Evolutionary conservation across 2,888 invertebrate species (phyloP).

Genomic region (Parascotia fuliginaria): DNA sequence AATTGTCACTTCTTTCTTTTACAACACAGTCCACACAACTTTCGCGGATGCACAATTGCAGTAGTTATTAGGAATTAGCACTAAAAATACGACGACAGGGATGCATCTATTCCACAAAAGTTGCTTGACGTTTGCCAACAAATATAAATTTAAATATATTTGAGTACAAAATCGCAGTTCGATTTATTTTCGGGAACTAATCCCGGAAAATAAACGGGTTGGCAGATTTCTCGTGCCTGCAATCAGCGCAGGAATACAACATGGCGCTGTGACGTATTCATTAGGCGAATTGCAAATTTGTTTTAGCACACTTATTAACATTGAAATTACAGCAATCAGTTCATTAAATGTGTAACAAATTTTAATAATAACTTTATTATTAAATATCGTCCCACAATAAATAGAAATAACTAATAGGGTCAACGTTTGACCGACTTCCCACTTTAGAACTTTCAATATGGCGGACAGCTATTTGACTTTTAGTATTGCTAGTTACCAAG

Average conservation of each 20-base stretch:
- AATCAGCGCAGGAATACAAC: slow-evolving; percentile 87
- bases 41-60: slow-evolving; percentile 86
- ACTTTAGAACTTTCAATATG: slow-evolving; percentile 82
- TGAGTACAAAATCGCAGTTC: slow-evolving; percentile 84
- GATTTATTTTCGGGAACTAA: slow-evolving; percentile 82
- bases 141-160: slow-evolving; percentile 83
- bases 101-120: slow-evolving; percentile 81
- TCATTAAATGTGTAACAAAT: slow-evolving; percentile 63
- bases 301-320: slow-evolving; percentile 55
- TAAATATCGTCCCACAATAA: slow-evolving; percentile 60
- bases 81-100: slow-evolving; percentile 81
- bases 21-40: slow-evolving; percentile 86
- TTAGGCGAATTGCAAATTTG: slow-evolving; percentile 79
- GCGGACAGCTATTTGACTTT: slow-evolving; percentile 72
- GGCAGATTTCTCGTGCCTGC: slow-evolving; percentile 86
- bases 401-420: slow-evolving; percentile 76
- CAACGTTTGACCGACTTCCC: slow-evolving; percentile 82
- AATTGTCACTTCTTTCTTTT: slow-evolving; percentile 85
- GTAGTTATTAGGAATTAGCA: slow-evolving; percentile 82
- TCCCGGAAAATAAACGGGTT: slow-evolving; percentile 85
- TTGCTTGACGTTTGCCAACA: slow-evolving; percentile 83
- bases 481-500: slow-evolving; percentile 58
- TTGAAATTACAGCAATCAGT: slow-evolving; percentile 51
- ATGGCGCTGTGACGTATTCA: slow-evolving; percentile 86
- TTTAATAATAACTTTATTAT: slow-evolving; percentile 62